Conservation (phyloP, 2,113 vertebrate genomes). For the Petrocephalus microphthalmus region DNA sequence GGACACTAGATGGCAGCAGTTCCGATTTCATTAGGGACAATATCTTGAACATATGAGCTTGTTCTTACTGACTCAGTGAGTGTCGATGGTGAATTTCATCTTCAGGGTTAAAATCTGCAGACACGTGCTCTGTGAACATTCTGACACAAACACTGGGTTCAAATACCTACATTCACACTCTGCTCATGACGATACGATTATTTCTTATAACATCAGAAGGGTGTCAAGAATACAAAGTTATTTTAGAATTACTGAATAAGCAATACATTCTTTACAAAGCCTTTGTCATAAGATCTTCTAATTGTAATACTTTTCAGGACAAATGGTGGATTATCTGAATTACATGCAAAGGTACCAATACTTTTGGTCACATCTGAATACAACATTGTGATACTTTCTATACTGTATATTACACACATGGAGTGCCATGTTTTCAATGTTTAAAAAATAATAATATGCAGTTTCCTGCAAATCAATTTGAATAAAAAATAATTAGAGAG, state of each 20-base stretch:
- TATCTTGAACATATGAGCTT: neutral
- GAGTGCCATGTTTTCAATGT: neutral
- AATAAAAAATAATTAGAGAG: neutral
- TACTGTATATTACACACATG: neutral
- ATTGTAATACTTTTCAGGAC: neutral
- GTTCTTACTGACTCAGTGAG: neutral
- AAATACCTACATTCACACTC: neutral
- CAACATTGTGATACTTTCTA: neutral
- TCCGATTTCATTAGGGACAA: neutral
- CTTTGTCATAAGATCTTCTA: neutral
- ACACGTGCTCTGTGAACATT: neutral
- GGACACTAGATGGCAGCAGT: constrained; percentile 5
- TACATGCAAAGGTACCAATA: neutral
- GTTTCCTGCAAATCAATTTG: neutral
- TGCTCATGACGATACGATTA: neutral
- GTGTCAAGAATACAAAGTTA: neutral
- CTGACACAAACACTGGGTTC: neutral
- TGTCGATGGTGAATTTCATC: neutral
- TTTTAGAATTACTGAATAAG: neutral
- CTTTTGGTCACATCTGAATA: neutral
- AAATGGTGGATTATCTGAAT: neutral
- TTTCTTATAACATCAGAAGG: neutral
- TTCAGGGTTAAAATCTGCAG: neutral
- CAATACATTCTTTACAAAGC: neutral
- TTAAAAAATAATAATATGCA: too few species aligned